phyloP scores from a whole-genome alignment of 35 echinoderm and acorn worm genomes.

The Lytechinus variegatus region DNA sequence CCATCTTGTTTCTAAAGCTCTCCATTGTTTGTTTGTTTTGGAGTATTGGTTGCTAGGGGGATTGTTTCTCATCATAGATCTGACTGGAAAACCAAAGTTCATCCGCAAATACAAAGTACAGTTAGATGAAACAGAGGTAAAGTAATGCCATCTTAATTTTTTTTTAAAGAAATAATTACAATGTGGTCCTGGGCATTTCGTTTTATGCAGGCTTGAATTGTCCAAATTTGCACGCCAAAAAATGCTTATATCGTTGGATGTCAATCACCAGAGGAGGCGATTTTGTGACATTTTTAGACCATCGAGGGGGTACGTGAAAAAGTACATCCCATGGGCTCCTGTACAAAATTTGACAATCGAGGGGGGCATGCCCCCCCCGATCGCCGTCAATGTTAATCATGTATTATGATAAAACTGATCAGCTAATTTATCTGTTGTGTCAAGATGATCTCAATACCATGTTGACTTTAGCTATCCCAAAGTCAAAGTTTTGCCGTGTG shows the following conservation, averaged over 20 bases:
- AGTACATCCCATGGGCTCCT: too few relatives aligned
- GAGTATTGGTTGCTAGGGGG: slow-evolving; percentile 62
- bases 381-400: too few relatives aligned
- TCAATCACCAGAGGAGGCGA: too few relatives aligned
- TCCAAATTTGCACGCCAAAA: background rate
- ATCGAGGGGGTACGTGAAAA: too few relatives aligned
- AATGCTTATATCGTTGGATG: too few relatives aligned
- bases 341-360: too few relatives aligned
- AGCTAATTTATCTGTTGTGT: background rate
- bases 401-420: too few relatives aligned
- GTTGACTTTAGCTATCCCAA: background rate
- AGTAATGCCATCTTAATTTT: background rate
- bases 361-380: too few relatives aligned
- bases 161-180: background rate
- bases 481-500: too few relatives aligned
- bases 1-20: slow-evolving; percentile 49
- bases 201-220: background rate
- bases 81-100: slow-evolving; percentile 69
- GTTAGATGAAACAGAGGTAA: slow-evolving; percentile 59
- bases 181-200: background rate
- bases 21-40: slow-evolving; percentile 30
- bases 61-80: slow-evolving; percentile 72
- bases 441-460: background rate
- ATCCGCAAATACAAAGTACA: slow-evolving; percentile 75
- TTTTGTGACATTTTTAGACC: too few relatives aligned